Base-by-base conservation (phyloP, 2,888 invertebrate genomes). In the Crocallis elinguaria region DNA sequence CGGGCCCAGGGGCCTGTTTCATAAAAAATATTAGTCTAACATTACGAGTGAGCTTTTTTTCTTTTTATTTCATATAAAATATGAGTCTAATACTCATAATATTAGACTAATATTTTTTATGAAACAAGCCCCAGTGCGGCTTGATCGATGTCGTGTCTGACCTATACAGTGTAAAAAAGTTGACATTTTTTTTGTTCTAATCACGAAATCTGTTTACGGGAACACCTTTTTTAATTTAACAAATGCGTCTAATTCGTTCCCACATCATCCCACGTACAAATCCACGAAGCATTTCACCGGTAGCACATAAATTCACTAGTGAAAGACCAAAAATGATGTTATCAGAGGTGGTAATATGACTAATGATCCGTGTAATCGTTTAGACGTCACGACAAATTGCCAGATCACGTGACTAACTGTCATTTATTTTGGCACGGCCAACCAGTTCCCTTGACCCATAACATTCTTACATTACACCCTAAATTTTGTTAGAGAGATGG, bases 311-410 rank as follows among this genome's bases (percentile, higher is more conserved):
- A 78, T 79, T 77, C 71, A 61, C 73, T 69, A 79, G 79, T 76
- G 69, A 76, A 77, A 71, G 73, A 61, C 69, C 73, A 69, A 71
- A 77, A 81, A 84, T 80, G 81, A 87, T 84, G 82, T 79, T 86
- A 88, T 87, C 87, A 79, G 71, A 87, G 85, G 88, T 88, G 88
- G 83, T 82, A 86, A 88, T 84, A 88, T 88, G 86, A 89, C 82
- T 86, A 88, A 88, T 86, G 88, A 85, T 76, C 74, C 83, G 67
- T 71, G 66, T 87, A 86, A 88, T 88, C 84, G 86, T 75, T 82
- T 78, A 78, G 75, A 75, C 82, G 82, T 80, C 79, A 82, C 81
- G 86, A 88, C 88, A 88, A 88, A 88, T 88, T 77, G 83, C 77
- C 77, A 64, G 67, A 86, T 88, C 84, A 85, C 88, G 88, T 88